phyloP scores from a whole-genome alignment of 23 tunicate species.

The Ascidia mentula region DNA sequence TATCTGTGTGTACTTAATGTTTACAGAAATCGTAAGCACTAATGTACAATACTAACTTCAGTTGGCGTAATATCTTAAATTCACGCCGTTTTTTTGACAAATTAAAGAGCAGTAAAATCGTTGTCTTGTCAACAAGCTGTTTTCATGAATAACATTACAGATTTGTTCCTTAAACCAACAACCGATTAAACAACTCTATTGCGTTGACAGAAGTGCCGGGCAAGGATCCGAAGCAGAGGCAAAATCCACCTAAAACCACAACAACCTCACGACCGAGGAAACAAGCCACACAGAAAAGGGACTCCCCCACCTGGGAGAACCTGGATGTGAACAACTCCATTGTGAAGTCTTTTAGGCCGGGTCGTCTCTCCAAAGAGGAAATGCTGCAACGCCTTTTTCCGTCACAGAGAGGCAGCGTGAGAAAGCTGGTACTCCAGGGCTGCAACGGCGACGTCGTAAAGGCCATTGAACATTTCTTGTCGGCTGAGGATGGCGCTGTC shows the following conservation, averaged over 20 bases:
- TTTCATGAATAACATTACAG: too few relatives aligned
- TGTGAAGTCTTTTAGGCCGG: slow-evolving; percentile 71
- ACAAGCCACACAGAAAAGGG: background rate
- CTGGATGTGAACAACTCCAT: slow-evolving; percentile 42
- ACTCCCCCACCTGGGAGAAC: background rate
- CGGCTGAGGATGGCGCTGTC: slow-evolving; percentile 59
- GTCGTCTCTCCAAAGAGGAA: slow-evolving; percentile 58
- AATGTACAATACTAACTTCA: too few relatives aligned
- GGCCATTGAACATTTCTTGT: slow-evolving; percentile 93
- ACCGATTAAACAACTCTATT: too few relatives aligned
- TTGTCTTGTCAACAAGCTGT: too few relatives aligned
- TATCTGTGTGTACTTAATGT: too few relatives aligned
- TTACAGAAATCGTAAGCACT: too few relatives aligned
- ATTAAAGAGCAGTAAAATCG: too few relatives aligned
- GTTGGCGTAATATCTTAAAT: too few relatives aligned
- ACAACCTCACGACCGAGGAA: background rate
- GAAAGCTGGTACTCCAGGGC: slow-evolving; percentile 85
- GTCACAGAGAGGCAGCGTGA: slow-evolving; percentile 40
- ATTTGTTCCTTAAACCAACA: too few relatives aligned
- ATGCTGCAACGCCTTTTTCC: slow-evolving; percentile 88
- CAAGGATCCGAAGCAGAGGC: background rate
- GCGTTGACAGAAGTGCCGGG: too few relatives aligned
- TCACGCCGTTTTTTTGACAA: too few relatives aligned
- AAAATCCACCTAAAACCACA: background rate
- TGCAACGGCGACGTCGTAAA: slow-evolving; percentile 88